Conservation (phyloP, 2,888 invertebrate genomes). For the Neria commutata region DNA sequence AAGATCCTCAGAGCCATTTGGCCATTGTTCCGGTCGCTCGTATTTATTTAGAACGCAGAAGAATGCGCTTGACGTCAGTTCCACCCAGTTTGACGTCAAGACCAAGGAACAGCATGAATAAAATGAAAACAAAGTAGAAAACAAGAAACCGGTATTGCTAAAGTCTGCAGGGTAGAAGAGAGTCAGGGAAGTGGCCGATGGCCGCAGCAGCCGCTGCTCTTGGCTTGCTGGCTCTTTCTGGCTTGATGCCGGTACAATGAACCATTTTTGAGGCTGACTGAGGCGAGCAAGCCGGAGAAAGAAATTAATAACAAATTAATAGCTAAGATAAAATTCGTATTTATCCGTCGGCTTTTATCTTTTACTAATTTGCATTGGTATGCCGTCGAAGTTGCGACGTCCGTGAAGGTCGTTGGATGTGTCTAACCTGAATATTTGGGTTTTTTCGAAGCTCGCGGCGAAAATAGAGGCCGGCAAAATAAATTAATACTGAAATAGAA, state of each 20-base stretch:
- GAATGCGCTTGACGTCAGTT: constrained; percentile 20
- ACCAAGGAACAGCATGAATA: constrained; percentile 32
- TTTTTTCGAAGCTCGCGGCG: too few relatives aligned
- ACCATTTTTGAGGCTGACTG: constrained; percentile 13
- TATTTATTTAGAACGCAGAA: constrained; percentile 4
- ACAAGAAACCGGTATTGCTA: constrained; percentile 22
- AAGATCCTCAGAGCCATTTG: too few relatives aligned
- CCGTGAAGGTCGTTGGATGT: constrained; percentile 47
- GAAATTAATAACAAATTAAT: background rate
- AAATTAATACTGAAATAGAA: too few relatives aligned
- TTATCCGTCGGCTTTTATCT: constrained; percentile 2
- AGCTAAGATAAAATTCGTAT: constrained; percentile 9
- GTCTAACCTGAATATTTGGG: too few relatives aligned
- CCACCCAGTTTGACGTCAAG: background rate
- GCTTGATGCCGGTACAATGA: constrained; percentile 19
- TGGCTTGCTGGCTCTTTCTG: background rate
- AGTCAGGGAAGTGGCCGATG: too few relatives aligned
- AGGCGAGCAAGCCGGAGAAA: background rate
- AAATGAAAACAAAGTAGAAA: constrained; percentile 22
- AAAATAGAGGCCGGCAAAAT: too few relatives aligned
- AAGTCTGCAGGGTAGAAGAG: too few relatives aligned
- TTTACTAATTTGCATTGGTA: constrained; percentile 45
- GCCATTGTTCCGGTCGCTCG: too few relatives aligned
- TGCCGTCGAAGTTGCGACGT: constrained; percentile 33
- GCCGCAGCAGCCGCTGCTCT: background rate